A percentile compares a stretch with the other conserved stretches of the same genome.
phyloP scores from a whole-genome alignment of 2,797 vertebrate species.

The Psittacula derbiana region DNA sequence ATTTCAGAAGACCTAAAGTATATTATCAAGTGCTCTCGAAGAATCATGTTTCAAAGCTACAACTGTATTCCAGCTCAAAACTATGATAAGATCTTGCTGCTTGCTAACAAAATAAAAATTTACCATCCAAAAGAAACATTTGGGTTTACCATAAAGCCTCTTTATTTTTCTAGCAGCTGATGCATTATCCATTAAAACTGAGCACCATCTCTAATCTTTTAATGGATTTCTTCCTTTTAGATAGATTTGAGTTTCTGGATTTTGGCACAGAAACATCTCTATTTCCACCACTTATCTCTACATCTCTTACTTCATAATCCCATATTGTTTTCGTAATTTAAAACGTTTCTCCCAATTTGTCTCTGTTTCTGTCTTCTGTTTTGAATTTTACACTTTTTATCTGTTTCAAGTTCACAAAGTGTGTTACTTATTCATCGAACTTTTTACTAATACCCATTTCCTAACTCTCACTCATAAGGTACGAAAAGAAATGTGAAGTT shows the following conservation, averaged over 20 bases:
- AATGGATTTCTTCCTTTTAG: background rate
- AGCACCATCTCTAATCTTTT: background rate
- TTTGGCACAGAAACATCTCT: background rate
- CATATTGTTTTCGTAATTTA: background rate
- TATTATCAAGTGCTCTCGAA: constrained; percentile 24
- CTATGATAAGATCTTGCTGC: background rate
- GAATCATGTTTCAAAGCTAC: constrained; percentile 35
- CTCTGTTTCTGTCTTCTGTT: background rate
- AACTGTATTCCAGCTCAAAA: background rate
- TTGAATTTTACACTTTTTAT: background rate
- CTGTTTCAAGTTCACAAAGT: background rate
- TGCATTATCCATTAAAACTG: background rate
- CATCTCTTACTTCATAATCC: background rate
- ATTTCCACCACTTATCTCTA: background rate
- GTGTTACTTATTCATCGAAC: background rate
- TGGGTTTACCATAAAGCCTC: background rate
- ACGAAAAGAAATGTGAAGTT: background rate
- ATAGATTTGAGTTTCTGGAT: background rate
- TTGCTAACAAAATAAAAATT: background rate
- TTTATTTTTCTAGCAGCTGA: background rate
- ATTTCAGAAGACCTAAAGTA: background rate
- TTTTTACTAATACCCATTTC: background rate
- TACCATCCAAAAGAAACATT: background rate
- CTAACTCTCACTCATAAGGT: background rate
- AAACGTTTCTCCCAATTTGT: background rate